Evolutionary conservation across 2,888 invertebrate species (phyloP).

Genomic region (Omphaloscelis lunosa): DNA sequence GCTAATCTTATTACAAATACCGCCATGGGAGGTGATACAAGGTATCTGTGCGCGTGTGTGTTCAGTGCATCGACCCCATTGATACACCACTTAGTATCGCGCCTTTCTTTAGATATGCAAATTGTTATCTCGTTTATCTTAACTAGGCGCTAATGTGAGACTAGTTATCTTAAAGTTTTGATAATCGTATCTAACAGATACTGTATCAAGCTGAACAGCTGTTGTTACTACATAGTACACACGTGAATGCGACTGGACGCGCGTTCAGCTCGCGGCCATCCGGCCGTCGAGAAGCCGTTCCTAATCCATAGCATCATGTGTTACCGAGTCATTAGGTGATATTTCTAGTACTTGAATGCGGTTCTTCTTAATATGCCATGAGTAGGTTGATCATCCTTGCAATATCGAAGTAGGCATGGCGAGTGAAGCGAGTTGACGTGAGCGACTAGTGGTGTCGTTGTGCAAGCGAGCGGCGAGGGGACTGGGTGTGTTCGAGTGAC

Average conservation of each 20-base stretch:
- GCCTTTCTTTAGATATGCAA: constrained; percentile 86
- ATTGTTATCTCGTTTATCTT: constrained; percentile 90
- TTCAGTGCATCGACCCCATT: constrained; percentile 82
- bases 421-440: constrained; percentile 6
- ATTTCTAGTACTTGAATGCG: neutral
- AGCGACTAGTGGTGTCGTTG: constrained; percentile 41
- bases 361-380: neutral
- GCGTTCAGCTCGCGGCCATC: neutral
- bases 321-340: neutral
- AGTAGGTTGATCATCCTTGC: constrained; percentile 1
- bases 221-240: constrained; percentile 61
- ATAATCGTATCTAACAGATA: constrained; percentile 88
- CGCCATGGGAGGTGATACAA: constrained; percentile 46
- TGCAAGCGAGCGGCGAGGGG: constrained; percentile 56
- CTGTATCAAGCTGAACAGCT: constrained; percentile 81
- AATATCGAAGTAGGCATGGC: constrained; percentile 7
- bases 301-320: neutral
- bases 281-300: neutral
- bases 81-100: constrained; percentile 79
- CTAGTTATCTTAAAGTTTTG: constrained; percentile 86
- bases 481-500: constrained; percentile 78
- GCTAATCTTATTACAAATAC: constrained; percentile 57
- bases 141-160: constrained; percentile 88
- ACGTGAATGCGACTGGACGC: constrained; percentile 30
- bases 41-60: constrained; percentile 43